Percentiles rank a stretch among this genome's conserved stretches.
Evolutionary conservation across 2,888 invertebrate species (phyloP).

Genomic region (Auanema freiburgensis): DNA sequence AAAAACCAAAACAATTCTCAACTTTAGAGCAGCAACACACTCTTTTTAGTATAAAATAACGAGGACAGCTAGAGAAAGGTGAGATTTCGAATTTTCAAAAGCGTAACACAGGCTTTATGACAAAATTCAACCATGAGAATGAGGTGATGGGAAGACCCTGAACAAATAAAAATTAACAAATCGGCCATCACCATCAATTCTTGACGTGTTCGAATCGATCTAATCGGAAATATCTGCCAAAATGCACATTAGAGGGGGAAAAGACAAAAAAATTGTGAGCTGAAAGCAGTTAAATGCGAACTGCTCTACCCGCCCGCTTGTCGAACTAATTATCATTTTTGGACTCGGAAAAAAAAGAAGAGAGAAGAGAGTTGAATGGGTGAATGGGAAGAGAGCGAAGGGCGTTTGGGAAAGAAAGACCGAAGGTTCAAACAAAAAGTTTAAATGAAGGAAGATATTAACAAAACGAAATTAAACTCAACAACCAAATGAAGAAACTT

Average conservation of each 20-base stretch:
- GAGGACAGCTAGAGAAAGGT: no score
- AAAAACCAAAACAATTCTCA: no score
- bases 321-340: not conserved
- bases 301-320: not conserved
- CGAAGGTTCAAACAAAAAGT: not conserved
- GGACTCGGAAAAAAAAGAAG: not conserved
- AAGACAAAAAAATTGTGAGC: not conserved
- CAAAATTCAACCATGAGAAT: no score
- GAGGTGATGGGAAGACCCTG: no score
- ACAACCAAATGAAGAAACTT: not conserved
- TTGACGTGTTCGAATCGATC: not conserved
- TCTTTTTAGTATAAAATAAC: no score
- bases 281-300: not conserved
- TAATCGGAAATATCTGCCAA: not conserved
- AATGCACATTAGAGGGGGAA: not conserved
- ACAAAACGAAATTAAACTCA: not conserved
- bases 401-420: not conserved
- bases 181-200: not conserved
- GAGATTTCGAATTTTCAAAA: no score
- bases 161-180: constrained; percentile 1
- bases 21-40: no score
- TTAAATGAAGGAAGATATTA: constrained; percentile 6
- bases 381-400: constrained; percentile 4
- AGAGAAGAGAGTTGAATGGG: constrained; percentile 9
- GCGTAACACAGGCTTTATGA: no score